Conservation (phyloP, 2,113 vertebrate genomes). For the Pedionomus torquatus region DNA sequence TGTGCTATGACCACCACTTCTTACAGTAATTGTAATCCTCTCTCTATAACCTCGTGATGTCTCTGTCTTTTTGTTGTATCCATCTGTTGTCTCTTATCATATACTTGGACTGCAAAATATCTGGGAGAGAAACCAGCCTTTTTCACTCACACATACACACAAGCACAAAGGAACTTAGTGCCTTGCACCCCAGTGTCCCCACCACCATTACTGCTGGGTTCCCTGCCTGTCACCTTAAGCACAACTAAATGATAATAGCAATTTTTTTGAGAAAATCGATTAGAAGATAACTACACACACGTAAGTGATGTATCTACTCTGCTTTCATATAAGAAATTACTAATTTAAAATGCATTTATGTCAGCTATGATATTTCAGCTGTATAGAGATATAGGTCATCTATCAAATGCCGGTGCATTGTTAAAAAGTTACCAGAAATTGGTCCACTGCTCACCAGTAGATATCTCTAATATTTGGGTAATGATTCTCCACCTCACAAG, state of each 20-base stretch:
- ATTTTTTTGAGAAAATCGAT: background rate
- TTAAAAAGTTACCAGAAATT: background rate
- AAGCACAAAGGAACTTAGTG: background rate
- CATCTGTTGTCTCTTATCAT: constrained; percentile 14
- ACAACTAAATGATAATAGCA: background rate
- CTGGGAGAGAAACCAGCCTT: background rate
- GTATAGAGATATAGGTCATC: background rate
- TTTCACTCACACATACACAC: background rate
- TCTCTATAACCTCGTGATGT: background rate
- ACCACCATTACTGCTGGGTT: background rate
- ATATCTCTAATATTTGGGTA: background rate
- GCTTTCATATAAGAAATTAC: background rate
- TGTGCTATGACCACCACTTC: constrained; percentile 30
- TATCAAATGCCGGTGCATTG: background rate
- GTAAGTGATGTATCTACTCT: background rate
- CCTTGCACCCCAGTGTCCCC: background rate
- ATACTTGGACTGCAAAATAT: background rate
- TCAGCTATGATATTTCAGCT: background rate
- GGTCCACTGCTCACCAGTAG: background rate
- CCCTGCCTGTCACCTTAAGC: background rate
- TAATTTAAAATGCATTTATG: background rate
- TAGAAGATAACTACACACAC: background rate
- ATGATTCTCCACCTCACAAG: constrained; percentile 6
- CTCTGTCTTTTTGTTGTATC: constrained; percentile 15
- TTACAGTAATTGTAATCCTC: constrained; percentile 48